phyloP scores from a whole-genome alignment of 1,140 invertebrate species.

The Tachypleus tridentatus region DNA sequence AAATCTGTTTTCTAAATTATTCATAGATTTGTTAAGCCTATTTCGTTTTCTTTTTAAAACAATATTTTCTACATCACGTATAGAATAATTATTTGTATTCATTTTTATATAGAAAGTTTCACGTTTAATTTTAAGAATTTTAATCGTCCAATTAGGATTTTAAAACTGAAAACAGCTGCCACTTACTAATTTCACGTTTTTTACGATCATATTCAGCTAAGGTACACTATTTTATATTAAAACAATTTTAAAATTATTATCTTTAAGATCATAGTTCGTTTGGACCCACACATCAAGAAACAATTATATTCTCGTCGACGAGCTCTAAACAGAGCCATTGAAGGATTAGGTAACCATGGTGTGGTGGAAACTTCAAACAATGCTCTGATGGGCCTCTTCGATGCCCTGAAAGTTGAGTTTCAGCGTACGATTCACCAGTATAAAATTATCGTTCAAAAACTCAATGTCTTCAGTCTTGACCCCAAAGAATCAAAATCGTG shows the following conservation, averaged over 20 bases:
- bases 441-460: conserved; percentile 68
- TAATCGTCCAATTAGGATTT: no score
- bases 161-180: no score
- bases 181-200: no score
- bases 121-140: no score
- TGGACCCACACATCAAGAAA: conserved; percentile 44
- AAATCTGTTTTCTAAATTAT: no score
- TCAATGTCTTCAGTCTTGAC: conserved; percentile 58
- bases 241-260: neutral
- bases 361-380: conserved; percentile 50
- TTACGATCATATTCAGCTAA: no score
- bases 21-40: no score
- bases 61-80: no score
- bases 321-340: conserved; percentile 65
- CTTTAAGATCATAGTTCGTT: conserved; percentile 35
- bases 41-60: no score
- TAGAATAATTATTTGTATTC: no score
- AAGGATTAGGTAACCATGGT: conserved; percentile 74
- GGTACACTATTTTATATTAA: neutral
- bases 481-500: conserved; percentile 30
- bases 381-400: conserved; percentile 43
- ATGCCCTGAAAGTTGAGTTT: conserved; percentile 51
- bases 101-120: no score
- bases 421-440: conserved; percentile 69
- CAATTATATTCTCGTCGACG: conserved; percentile 48